Base-by-base conservation (phyloP, 2,888 invertebrate genomes). In the Melinaea menophilus region DNA sequence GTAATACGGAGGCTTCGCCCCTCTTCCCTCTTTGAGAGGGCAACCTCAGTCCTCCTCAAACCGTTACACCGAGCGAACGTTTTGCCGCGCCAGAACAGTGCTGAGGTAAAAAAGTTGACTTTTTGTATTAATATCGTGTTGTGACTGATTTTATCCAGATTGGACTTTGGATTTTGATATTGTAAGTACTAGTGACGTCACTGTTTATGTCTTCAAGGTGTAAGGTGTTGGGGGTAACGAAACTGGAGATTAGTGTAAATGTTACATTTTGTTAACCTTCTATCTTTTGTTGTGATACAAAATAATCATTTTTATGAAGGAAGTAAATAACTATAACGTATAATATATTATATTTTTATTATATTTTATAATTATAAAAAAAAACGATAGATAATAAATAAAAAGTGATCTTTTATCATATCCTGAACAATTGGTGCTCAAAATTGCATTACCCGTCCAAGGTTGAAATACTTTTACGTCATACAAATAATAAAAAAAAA, bases 71-170 rank as follows among this genome's bases (percentile, higher is more conserved):
- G 71, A 73, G 68, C 68, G 80, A 71, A 79, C 79, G 85, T 73
- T 13, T 47, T 37, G 76, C 72, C 78, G 81, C 76, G 79, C 62
- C 61, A 12, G 66, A 79, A 81, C 75, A 68, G 69, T 69, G 77
- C 70, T 76, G 79, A 71, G 71, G 75, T 79, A 80, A 80, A 83
- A 79, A 74, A 72, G 77, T 82, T 78, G 59, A 77, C 61, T 78
- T 81, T 76, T 76, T 76, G 75, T 76, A 77, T 76, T 81, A 81
- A 79, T 82, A 79, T 75, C 81, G 90, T 90, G 88, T 78, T 84
- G 88, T 90, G 88, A 79, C 78, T 74, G 72, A 72, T 73, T 61
- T 69, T 69, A 72, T 68, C 65, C 64, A 70, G 59, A 73, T 78
- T 75, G 75, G 75, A 72, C 77, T 75, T 83, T 81, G 89, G 88